phyloP scores from a whole-genome alignment of 2,797 vertebrate genomes.

The Columba guinea region DNA sequence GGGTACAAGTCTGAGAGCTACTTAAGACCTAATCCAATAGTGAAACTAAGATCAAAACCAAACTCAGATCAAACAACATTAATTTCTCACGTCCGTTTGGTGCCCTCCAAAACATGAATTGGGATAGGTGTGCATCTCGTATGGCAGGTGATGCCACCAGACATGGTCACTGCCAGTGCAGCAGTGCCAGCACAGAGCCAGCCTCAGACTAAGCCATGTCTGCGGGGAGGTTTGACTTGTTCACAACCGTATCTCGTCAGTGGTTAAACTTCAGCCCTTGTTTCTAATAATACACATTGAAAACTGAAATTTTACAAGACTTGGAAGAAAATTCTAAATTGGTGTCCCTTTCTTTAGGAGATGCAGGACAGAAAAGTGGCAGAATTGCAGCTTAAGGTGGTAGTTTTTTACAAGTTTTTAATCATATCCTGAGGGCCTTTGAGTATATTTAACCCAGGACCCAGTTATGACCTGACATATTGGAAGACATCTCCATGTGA shows the following conservation, averaged over 20 bases:
- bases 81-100: neutral
- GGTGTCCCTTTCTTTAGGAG: neutral
- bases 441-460: neutral
- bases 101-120: neutral
- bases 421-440: neutral
- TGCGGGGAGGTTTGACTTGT: neutral
- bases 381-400: neutral
- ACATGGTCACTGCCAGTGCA: fast-evolving
- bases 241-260: neutral
- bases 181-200: neutral
- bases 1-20: neutral
- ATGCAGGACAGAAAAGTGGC: neutral
- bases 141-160: neutral
- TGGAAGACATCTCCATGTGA: neutral
- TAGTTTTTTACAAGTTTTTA: neutral
- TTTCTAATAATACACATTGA: neutral
- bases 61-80: neutral
- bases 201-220: neutral
- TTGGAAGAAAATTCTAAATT: neutral
- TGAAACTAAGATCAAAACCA: neutral
- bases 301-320: neutral
- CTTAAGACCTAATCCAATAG: neutral
- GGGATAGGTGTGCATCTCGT: neutral
- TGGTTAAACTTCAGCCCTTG: neutral
- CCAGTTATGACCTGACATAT: neutral